phyloP scores from a whole-genome alignment of 1,140 invertebrate species.

The Drosophila parvula region DNA sequence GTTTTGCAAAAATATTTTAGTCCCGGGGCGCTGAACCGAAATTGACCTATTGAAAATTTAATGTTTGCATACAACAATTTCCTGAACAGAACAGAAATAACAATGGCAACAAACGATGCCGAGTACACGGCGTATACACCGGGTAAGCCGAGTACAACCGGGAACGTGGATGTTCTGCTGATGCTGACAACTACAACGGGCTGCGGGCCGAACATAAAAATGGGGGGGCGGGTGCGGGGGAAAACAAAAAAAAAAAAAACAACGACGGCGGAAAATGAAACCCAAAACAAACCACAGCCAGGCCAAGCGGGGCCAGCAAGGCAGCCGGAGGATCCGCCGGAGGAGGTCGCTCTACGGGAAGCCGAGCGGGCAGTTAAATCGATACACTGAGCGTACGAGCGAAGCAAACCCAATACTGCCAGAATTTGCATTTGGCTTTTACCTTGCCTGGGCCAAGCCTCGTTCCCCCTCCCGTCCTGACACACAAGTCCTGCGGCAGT shows the following conservation, averaged over 20 bases:
- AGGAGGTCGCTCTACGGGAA: conserved; percentile 55
- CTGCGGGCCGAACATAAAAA: conserved; percentile 47
- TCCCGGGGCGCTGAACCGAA: conserved; percentile 41
- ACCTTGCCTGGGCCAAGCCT: conserved; percentile 10
- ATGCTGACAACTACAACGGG: conserved; percentile 65
- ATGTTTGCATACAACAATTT: conserved; percentile 79
- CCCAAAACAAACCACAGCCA: conserved; percentile 62
- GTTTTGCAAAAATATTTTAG: conserved; percentile 38
- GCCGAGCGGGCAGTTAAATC: conserved; percentile 68
- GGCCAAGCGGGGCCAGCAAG: conserved; percentile 9
- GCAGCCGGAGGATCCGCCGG: conserved; percentile 39
- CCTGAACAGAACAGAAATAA: conserved; percentile 49
- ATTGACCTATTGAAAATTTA: conserved; percentile 73
- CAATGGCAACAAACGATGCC: conserved; percentile 30
- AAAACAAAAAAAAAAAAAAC: conserved; percentile 11
- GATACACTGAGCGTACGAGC: conserved; percentile 70
- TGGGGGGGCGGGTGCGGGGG: no score
- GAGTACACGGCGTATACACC: conserved; percentile 1
- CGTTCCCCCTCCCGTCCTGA: conserved; percentile 7
- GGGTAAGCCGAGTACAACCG: conserved; percentile 7
- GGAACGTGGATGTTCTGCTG: conserved; percentile 45
- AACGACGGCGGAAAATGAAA: conserved; percentile 28
- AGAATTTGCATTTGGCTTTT: conserved; percentile 69
- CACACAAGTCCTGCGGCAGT: conserved; percentile 29
- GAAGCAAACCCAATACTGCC: conserved; percentile 73